These are phyloP conservation scores for Onychostoma macrolepis DNA, from an alignment of 2,113 vertebrate genomes.

Conservation along the genomic window DNA sequence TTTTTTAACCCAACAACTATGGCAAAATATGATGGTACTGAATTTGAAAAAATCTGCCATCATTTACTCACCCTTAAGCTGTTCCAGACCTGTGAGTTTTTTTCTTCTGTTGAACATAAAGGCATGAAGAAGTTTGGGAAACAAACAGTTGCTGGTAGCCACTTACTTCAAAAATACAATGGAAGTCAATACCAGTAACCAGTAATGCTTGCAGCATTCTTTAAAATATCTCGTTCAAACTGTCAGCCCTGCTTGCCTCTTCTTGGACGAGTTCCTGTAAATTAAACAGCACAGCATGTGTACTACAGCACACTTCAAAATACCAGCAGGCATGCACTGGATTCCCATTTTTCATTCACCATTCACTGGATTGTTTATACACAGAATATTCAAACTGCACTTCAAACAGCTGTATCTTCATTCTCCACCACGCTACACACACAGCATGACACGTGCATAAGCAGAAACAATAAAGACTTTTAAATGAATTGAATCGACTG, in stretches of 20 bases:
- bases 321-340: not conserved
- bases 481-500: not conserved
- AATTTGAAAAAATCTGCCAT: too few species aligned
- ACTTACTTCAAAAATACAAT: too few species aligned
- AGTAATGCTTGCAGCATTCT: not conserved
- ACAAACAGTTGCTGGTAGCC: too few species aligned
- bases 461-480: too few species aligned
- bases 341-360: not conserved
- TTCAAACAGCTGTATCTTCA: not conserved
- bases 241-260: not conserved
- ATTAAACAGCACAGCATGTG: not conserved
- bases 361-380: not conserved
- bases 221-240: not conserved
- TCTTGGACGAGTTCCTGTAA: not conserved
- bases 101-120: too few species aligned
- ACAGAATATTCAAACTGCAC: not conserved
- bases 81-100: too few species aligned
- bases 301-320: not conserved
- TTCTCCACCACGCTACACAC: not conserved
- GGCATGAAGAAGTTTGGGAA: too few species aligned
- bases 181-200: too few species aligned
- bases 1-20: too few species aligned
- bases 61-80: too few species aligned
- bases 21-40: too few species aligned
- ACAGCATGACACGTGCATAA: not conserved